Evolutionary conservation across 2,797 vertebrate species (phyloP).

Genomic region (Thamnophis elegans): DNA sequence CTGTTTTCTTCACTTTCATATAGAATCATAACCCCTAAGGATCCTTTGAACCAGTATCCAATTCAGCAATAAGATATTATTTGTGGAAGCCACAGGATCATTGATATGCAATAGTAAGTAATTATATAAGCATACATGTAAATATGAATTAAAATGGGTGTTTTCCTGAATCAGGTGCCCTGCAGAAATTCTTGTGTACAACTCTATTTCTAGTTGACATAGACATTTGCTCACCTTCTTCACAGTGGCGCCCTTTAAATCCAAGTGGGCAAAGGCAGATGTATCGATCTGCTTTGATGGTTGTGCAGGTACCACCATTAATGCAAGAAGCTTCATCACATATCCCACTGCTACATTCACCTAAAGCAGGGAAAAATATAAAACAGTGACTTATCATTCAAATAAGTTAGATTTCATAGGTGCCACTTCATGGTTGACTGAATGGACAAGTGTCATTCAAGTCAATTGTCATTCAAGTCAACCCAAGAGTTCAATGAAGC

Average conservation of each 20-base stretch:
- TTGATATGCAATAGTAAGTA: too few species aligned
- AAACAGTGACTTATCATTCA: background rate
- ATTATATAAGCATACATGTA: background rate
- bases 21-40: background rate
- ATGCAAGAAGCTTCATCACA: slow-evolving; percentile 85
- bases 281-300: slow-evolving; percentile 82
- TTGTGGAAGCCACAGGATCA: background rate
- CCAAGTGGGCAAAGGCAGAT: slow-evolving; percentile 93
- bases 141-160: background rate
- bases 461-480: too few species aligned
- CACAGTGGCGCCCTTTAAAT: slow-evolving; percentile 87
- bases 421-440: background rate
- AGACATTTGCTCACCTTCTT: slow-evolving; percentile 81
- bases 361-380: slow-evolving; percentile 59
- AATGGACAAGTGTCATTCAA: background rate
- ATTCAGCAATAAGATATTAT: background rate
- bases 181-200: background rate
- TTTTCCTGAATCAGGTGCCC: background rate
- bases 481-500: background rate
- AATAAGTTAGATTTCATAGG: background rate
- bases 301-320: slow-evolving; percentile 85
- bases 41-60: background rate
- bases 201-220: background rate
- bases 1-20: background rate
- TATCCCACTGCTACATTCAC: slow-evolving; percentile 88